phyloP scores from a whole-genome alignment of 2,888 invertebrate genomes.

The Boloria selene region DNA sequence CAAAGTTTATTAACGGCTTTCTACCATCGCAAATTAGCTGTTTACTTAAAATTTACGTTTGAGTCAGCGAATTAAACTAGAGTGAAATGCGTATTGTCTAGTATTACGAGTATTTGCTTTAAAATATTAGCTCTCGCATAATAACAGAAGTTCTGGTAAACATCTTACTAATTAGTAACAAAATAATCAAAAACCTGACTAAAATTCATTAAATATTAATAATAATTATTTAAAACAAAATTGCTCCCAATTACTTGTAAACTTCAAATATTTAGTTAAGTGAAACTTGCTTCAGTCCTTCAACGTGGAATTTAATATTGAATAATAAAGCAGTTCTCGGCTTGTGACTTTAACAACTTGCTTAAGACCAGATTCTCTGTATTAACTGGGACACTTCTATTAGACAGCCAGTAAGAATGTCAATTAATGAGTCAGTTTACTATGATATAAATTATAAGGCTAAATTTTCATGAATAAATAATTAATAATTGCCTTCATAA shows the following conservation, averaged over 20 bases:
- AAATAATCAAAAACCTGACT: slow-evolving; percentile 3
- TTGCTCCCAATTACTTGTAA: slow-evolving; percentile 58
- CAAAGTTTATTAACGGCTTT: slow-evolving; percentile 30
- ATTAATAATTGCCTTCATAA: too few species aligned
- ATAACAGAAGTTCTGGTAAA: slow-evolving; percentile 8
- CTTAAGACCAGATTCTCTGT: slow-evolving; percentile 68
- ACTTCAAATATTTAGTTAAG: slow-evolving; percentile 79
- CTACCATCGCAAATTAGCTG: slow-evolving; percentile 28
- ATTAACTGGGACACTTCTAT: slow-evolving; percentile 56
- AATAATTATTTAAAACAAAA: slow-evolving; percentile 49
- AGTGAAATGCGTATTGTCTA: slow-evolving; percentile 11
- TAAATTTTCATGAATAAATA: neutral
- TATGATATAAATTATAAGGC: slow-evolving; percentile 1
- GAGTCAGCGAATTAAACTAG: slow-evolving; percentile 21
- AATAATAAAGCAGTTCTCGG: slow-evolving; percentile 78
- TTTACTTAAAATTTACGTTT: slow-evolving; percentile 29
- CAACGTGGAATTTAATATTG: slow-evolving; percentile 77
- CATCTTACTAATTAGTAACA: neutral
- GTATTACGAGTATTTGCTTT: slow-evolving; percentile 9
- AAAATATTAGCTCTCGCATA: slow-evolving; percentile 3
- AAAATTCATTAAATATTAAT: slow-evolving; percentile 33
- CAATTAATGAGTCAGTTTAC: slow-evolving; percentile 40
- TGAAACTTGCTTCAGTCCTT: slow-evolving; percentile 71
- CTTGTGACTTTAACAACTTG: slow-evolving; percentile 75
- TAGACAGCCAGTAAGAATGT: slow-evolving; percentile 47